Evolutionary conservation across 2,113 vertebrate species (phyloP), one percentile per base, ranked within the genome.

Genomic region (Indri indri): DNA sequence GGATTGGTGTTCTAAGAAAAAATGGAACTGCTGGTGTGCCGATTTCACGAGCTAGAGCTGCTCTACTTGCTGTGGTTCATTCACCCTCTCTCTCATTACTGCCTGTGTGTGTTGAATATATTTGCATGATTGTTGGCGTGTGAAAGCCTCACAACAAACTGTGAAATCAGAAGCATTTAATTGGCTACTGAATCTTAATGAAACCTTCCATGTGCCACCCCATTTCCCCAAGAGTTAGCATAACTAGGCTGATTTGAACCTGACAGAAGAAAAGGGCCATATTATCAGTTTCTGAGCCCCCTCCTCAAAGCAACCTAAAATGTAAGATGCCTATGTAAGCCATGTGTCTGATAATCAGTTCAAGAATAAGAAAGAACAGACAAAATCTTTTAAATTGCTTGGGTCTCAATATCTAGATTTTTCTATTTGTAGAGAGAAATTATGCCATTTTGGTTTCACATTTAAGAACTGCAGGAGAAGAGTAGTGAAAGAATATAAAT

Each of bases 401-500:
- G 14, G 42, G 40, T 96, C 25, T 40, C n/a, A 92, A 76, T 65
- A 80, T 80, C 59, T 37, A 94, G 13, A 59, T 61, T 79, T 17
- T 47, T 89, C 61, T 79, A 63, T 84, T 94, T 80, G 92, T 34
- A 93, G 52, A 42, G 34, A 94, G 32, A 96, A 94, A 96, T 71
- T 65, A 74, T 42, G 18, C 20, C 57, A 93, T 94, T 97, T 94
- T 95, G 34, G 45, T 86, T 93, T 92, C n/a, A 84, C 27, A 85
- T 65, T 95, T 86, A 59, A 97, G 68, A 94, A 94, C 40, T 65
- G 10, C 80, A 68, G 71, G 17, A 91, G 54, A 70, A 92, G 10
- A 96, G 23, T 4, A 76, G 40, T 71, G 77, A 91, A 98, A 97
- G 57, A 96, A 90, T 86, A 25, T 84, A 80, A 94, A 97, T 40